Evolutionary conservation across 1,140 invertebrate species (phyloP).

Genomic region (Platyura marginata): DNA sequence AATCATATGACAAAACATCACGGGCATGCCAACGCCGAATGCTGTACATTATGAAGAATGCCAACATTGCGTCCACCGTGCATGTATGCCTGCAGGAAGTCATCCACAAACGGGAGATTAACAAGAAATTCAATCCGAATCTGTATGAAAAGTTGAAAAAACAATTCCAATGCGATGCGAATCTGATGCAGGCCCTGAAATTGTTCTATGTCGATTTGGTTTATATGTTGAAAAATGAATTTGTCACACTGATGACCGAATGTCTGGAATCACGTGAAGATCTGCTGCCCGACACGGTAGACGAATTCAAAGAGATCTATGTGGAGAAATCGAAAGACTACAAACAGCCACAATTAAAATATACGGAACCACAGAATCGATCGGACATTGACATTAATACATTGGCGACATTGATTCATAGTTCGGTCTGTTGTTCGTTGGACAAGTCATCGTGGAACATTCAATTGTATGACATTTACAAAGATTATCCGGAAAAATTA

Average conservation of each 20-base stretch:
- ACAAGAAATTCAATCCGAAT: constrained; percentile 3
- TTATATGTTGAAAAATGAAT: neutral
- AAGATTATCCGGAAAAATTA: constrained; percentile 43
- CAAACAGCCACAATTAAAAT: constrained; percentile 14
- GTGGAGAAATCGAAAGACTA: constrained; percentile 3
- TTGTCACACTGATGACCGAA: neutral
- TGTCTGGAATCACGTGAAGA: neutral
- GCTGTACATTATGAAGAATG: constrained; percentile 36
- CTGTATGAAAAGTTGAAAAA: neutral
- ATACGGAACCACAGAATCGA: constrained; percentile 21
- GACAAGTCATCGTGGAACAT: constrained; percentile 40
- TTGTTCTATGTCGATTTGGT: constrained; percentile 23
- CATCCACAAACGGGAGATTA: constrained; percentile 10
- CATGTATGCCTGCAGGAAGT: constrained; percentile 18
- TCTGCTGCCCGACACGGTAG: neutral
- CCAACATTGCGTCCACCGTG: constrained; percentile 13
- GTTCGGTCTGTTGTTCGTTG: constrained; percentile 36
- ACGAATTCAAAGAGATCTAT: neutral
- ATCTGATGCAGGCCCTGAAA: constrained; percentile 19
- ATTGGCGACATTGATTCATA: constrained; percentile 34
- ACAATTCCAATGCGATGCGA: constrained; percentile 13
- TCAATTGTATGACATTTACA: constrained; percentile 50
- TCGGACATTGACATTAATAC: constrained; percentile 30
- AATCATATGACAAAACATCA: constrained; percentile 46
- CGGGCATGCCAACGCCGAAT: constrained; percentile 45